Evolutionary conservation across 2,888 invertebrate species (phyloP).

Genomic region (Onthophagus sagittarius): DNA sequence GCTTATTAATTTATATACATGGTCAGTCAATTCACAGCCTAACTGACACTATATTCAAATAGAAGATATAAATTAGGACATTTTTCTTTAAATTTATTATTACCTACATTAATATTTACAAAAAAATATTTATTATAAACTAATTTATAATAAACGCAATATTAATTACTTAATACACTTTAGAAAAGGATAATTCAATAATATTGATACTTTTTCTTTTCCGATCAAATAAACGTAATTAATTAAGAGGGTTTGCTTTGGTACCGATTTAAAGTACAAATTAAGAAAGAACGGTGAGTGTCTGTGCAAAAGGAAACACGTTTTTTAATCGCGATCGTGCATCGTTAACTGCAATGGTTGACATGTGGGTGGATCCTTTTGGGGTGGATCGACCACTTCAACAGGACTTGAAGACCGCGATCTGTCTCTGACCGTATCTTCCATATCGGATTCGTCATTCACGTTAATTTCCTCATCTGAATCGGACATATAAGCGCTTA

Average conservation of each 20-base stretch:
- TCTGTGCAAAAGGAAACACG: neutral
- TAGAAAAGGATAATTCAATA: no score
- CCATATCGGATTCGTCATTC: slow-evolving; percentile 71
- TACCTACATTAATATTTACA: slow-evolving; percentile 26
- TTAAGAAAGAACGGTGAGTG: neutral
- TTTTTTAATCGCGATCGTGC: slow-evolving; percentile 58
- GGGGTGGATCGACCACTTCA: slow-evolving; percentile 47
- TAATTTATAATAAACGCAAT: no score
- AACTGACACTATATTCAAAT: slow-evolving; percentile 35
- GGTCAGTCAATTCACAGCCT: slow-evolving; percentile 36
- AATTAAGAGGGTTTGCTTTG: neutral
- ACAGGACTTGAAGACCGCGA: slow-evolving; percentile 52
- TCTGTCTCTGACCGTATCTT: slow-evolving; percentile 51
- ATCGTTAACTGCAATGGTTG: slow-evolving; percentile 69
- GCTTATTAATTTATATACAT: slow-evolving; percentile 7
- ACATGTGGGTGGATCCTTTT: slow-evolving; percentile 44
- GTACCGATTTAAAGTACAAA: neutral
- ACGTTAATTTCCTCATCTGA: slow-evolving; percentile 83
- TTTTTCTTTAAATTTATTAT: neutral
- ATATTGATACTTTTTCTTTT: neutral
- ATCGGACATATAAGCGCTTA: slow-evolving; percentile 49
- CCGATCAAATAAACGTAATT: neutral
- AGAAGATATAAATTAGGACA: slow-evolving; percentile 23
- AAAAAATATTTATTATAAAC: slow-evolving; percentile 1
- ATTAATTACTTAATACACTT: no score